Base-by-base conservation (phyloP, 2,113 vertebrate species). In the Neolamprologus caudopunctatus region DNA sequence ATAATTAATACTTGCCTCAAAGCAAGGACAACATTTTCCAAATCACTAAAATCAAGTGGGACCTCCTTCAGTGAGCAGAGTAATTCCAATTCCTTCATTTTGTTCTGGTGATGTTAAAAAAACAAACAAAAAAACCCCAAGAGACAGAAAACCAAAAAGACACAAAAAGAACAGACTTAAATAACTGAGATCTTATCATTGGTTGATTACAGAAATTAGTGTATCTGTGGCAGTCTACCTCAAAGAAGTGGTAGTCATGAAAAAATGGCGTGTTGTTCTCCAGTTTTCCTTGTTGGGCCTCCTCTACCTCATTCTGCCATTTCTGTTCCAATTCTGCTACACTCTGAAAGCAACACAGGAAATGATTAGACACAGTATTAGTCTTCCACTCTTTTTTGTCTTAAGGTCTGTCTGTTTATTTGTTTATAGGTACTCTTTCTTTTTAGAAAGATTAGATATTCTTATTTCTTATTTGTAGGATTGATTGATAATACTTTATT, bases 251-350 rank as follows among this genome's bases (percentile, higher is more conserved):
- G 93, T 99, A 99, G 93, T 99, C 99, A 3, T 98, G 98, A 85
- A 99, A 99, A 95, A 99, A 99, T 3, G 98, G 98, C 68, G 96
- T 90, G 19, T 97, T 98, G 95, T 98, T 98, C 94, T 99, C 99
- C 93, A 99, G 96, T 87, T 98, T 99, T 42, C 98, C 98, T 6
- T 99, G 98, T 80, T 96, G 95, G 51, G 98, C 98, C 47, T 99
- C 99, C 33, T 99, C 98, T 28, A 98, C 97, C 93, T 99, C 99
- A 54, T 96, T 99, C 92, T 99, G 99, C 98, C 99, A 99, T 89
- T 99, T 99, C 95, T 99, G 99, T 83, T 99, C 99, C 90, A 99
- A 88, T 94, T 99, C 99, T 24, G 98, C 99, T 79, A 99, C 98
- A 68, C 98, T 99, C 99, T 99, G 90, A 90, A 88, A 93, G 24